Evolutionary conservation across 2,113 vertebrate species (phyloP).

Genomic region (Etheostoma spectabile): DNA sequence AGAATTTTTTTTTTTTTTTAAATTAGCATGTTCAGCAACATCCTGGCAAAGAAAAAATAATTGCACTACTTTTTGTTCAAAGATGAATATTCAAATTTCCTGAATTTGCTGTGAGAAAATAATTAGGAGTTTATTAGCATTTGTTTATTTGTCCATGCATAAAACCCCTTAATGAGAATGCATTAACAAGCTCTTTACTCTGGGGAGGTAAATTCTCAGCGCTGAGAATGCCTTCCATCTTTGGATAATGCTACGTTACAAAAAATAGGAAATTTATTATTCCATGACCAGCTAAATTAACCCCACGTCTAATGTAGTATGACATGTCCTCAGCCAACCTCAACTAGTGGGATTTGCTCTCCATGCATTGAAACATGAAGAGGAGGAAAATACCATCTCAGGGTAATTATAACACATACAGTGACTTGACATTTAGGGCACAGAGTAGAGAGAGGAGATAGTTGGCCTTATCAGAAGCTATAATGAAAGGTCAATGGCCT

Average conservation of each 20-base stretch:
- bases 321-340: conserved; percentile 69
- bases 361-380: conserved; percentile 79
- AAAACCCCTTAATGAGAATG: conserved; percentile 79
- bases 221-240: conserved; percentile 55
- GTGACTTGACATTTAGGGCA: conserved; percentile 84
- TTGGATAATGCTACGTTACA: conserved; percentile 51
- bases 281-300: conserved; percentile 61
- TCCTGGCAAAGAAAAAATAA: conserved; percentile 60
- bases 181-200: conserved; percentile 77
- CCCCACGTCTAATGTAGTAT: conserved; percentile 48
- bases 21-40: conserved; percentile 40
- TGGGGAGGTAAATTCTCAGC: conserved; percentile 63
- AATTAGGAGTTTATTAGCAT: conserved; percentile 84
- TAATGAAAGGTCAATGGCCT: conserved; percentile 84
- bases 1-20: conserved; percentile 3
- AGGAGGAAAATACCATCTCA: conserved; percentile 76
- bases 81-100: conserved; percentile 81
- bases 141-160: conserved; percentile 83
- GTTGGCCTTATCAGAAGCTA: conserved; percentile 83
- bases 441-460: conserved; percentile 73
- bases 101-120: conserved; percentile 74
- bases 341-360: conserved; percentile 51
- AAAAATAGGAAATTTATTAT: conserved; percentile 20
- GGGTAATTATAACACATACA: conserved; percentile 82
- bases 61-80: conserved; percentile 68